Evolutionary conservation across 2,888 invertebrate species (phyloP), one percentile per base, ranked within the genome.

Genomic region (Netelia melanura): DNA sequence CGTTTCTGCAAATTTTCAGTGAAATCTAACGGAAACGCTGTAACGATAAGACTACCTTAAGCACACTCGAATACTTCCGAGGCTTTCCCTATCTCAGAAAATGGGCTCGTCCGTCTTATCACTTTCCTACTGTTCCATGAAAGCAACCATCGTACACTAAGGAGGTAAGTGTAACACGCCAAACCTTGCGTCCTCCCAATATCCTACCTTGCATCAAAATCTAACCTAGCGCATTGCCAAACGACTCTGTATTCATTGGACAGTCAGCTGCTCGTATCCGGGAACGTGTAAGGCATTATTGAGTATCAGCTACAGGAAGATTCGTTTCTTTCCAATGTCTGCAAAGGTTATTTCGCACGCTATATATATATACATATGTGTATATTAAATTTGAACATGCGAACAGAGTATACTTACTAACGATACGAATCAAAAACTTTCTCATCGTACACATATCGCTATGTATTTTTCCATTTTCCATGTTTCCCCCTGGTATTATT

Each of bases 281-380:
- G 71, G 79, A 79, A 79, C 79, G 79, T 79, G 79, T 79, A 79
- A 79, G 64, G 79, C 79, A 79, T 79, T 64, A 68, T 79, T 54
- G 79, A 79, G 70, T 56, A 25, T 62, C 70, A 52, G 30, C 38
- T 17, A 48, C 64, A 25, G 25, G 48, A 56, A 2, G 14, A 25
- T 11, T 17, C 61, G 43, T 25, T 78, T 48, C 68, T 78, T 78
- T 78, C 17, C 9, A 30, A 62, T 70, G 38, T 38, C 38, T 38
- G 21, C 70, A 61, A 70, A 78, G 70, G 48, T 77, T 67, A 44
- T 67, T n/a, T 58, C 68, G 61, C 21, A 38, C 17, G 61, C 11
- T 21, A 14, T 14, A 14, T 48, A 10, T 1, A 48, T 48, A 14
- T 48, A 14, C 14, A 48, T 10, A 10, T 48, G 48, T 38, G 38